Percentiles rank a stretch among this genome's conserved stretches.
phyloP scores from a whole-genome alignment of 1,140 invertebrate species.

The Brachionus calyciflorus region DNA sequence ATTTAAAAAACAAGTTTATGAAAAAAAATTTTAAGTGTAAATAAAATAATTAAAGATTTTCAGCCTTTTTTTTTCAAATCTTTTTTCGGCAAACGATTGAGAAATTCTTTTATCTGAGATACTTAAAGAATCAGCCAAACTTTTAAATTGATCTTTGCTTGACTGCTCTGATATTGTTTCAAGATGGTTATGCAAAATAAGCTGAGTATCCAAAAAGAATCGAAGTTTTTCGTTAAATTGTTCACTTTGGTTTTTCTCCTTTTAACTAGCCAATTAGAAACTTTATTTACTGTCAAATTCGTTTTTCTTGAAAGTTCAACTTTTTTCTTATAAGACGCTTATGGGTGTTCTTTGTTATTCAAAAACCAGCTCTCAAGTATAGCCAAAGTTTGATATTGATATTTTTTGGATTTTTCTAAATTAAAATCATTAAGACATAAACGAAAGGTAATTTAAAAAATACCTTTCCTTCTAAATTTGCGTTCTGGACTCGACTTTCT shows the following conservation, averaged over 20 bases:
- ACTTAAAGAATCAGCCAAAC: neutral
- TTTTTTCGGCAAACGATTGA: constrained; percentile 33
- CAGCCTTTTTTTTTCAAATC: constrained; percentile 20
- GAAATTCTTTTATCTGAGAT: constrained; percentile 10
- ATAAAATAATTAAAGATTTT: neutral
- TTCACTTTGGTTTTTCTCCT: constrained; percentile 11
- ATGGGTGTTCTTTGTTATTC: neutral
- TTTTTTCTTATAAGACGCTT: constrained; percentile 1
- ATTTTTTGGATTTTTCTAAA: too few species aligned
- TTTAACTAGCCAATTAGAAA: constrained; percentile 21
- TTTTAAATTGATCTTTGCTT: constrained; percentile 21
- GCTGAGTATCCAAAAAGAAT: neutral
- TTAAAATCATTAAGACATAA: too few species aligned
- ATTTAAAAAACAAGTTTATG: constrained; percentile 1
- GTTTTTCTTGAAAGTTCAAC: constrained; percentile 7
- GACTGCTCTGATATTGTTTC: constrained; percentile 17
- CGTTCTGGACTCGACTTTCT: too few species aligned
- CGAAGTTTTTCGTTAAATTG: constrained; percentile 18
- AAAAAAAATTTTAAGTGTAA: neutral
- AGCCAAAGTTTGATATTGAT: constrained; percentile 3
- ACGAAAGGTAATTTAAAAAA: too few species aligned
- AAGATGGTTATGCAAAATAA: constrained; percentile 28
- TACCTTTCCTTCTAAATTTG: too few species aligned
- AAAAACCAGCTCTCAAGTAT: constrained; percentile 2
- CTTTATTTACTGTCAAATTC: constrained; percentile 14